phyloP scores from a whole-genome alignment of 2,888 invertebrate genomes.

The Arenicola marina region DNA sequence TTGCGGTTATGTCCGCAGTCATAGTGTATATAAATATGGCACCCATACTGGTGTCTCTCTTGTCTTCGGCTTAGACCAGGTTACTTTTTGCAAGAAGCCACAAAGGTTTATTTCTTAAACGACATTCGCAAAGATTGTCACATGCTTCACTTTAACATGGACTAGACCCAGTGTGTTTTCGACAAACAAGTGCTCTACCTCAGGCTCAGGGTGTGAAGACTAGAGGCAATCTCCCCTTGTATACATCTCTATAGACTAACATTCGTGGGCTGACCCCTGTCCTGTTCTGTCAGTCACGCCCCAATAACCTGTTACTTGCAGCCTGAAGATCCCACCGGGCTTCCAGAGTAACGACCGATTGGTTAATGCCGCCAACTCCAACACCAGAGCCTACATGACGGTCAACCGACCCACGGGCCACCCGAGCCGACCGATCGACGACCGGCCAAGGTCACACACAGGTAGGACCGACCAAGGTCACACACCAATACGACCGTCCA shows the following conservation, averaged over 20 bases:
- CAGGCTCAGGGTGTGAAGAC: background rate
- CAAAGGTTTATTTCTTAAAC: too few species aligned
- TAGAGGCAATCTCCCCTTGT: too few species aligned
- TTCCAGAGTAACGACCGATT: conserved; percentile 47
- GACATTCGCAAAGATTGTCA: too few species aligned
- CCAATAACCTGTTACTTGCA: conserved; percentile 20
- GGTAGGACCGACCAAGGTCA: too few species aligned
- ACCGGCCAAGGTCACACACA: conserved; percentile 7
- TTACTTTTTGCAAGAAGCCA: too few species aligned
- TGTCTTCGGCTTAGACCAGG: too few species aligned
- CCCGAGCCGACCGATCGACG: background rate
- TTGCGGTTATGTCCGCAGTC: too few species aligned
- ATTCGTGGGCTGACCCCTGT: background rate
- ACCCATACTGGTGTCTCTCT: too few species aligned
- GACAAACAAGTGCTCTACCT: background rate
- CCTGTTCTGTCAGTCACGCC: background rate
- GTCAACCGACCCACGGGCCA: conserved; percentile 47
- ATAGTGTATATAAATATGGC: too few species aligned
- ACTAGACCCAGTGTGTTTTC: too few species aligned
- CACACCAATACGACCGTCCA: conserved; percentile 3
- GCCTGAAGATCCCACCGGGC: conserved; percentile 37
- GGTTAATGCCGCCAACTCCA: conserved; percentile 47
- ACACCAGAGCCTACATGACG: conserved; percentile 49
- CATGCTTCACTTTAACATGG: too few species aligned
- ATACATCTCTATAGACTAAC: too few species aligned